phyloP scores from a whole-genome alignment of 2,888 invertebrate genomes.

The Campoletis raptor region DNA sequence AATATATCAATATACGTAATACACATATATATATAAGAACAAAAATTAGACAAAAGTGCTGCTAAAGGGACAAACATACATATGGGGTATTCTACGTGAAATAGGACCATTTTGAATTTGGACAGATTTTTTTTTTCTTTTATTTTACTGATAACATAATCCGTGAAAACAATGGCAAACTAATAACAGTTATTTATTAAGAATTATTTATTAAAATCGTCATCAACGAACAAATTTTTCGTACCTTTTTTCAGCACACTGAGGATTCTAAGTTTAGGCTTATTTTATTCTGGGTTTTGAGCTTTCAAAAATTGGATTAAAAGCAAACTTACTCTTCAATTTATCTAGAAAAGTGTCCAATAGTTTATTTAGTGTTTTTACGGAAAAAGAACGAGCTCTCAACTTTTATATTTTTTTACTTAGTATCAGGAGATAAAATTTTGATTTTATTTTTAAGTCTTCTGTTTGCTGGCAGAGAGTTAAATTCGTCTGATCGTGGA shows the following conservation, averaged over 20 bases:
- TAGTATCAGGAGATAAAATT: no score
- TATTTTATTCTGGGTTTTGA: no score
- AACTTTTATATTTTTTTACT: no score
- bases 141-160: not conserved
- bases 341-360: no score
- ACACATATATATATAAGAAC: constrained; percentile 47
- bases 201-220: not conserved
- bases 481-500: not conserved
- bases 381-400: no score
- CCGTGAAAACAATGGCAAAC: not conserved
- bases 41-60: constrained; percentile 63
- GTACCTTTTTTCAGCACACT: no score
- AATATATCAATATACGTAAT: constrained; percentile 65
- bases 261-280: no score
- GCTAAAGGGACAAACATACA: constrained; percentile 52
- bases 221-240: no score
- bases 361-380: no score
- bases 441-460: no score
- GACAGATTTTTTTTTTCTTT: not conserved
- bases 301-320: no score
- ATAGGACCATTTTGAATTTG: constrained; percentile 10
- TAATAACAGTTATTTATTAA: not conserved
- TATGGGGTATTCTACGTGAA: constrained; percentile 26
- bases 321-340: no score
- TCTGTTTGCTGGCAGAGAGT: not conserved